Evolutionary conservation across 2,888 invertebrate genomes (phyloP), one percentile per base, ranked within the genome.

Genomic region (Lamellibrachia columna): DNA sequence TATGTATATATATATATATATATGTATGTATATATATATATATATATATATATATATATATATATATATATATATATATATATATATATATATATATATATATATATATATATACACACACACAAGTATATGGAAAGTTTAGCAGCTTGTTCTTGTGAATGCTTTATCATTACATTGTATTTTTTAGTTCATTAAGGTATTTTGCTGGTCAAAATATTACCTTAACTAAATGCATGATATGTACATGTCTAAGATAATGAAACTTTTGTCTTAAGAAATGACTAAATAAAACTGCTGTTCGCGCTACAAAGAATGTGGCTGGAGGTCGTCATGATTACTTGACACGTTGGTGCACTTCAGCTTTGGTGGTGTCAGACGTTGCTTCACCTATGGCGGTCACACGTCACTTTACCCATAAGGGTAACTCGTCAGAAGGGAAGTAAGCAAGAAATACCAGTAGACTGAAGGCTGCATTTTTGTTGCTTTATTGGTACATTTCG

Each of bases 201-300:
- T 75, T 75, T 75, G 75, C 75, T 75, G 75, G 75, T 75, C 75
- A 75, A 75, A 75, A 75, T 75, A 75, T 75, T 75, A 75, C 15
- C 15, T 58, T 58, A 58, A 58, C 58, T 58, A 58, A 40, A 15
- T 58, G 58, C 15, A 22, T 22, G 40, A 75, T 6, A 75, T 75
- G 75, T 75, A 75, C 75, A 3, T 15, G 22, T 75, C n/a, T 75
- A 75, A 75, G 75, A 75, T 22, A 3, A 22, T 22, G 75, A 22
- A 22, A 3, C 75, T 75, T 75, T 2, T 75, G 75, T 75, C 75
- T 75, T 15, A 75, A 4, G 75, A 58, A 58, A 11, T 58, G 3
- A 75, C 22, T 75, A 75, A 22, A 75, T 22, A 75, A 75, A 75
- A 6, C 75, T 75, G 75, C 22, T 75, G 22, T 75, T 40, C 40